phyloP scores from a whole-genome alignment of 2,888 invertebrate genomes.

The Neria commutata region DNA sequence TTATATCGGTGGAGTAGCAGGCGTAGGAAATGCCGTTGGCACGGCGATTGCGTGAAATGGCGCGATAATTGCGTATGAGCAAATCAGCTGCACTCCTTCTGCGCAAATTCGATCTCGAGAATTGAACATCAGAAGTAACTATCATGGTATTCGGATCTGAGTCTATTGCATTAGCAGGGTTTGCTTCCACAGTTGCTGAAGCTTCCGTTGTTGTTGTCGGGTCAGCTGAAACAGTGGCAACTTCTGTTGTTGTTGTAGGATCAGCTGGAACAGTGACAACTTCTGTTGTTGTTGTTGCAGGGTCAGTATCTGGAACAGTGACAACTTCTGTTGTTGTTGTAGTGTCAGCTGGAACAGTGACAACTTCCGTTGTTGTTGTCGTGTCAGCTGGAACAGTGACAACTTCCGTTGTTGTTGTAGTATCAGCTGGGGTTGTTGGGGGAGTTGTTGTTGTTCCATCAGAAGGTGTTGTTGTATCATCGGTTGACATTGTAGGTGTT shows the following conservation, averaged over 20 bases:
- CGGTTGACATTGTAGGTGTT: neutral
- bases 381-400: neutral
- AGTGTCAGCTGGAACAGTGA: neutral
- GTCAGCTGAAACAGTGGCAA: neutral
- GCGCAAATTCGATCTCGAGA: too few species aligned
- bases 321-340: neutral
- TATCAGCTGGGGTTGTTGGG: neutral
- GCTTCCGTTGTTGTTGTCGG: neutral
- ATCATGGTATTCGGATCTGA: too few species aligned
- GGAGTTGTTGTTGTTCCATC: neutral
- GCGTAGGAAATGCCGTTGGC: conserved; percentile 21
- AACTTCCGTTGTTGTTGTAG: conserved; percentile 8
- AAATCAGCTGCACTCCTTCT: conserved; percentile 28
- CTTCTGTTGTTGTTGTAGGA: neutral
- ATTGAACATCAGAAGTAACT: too few species aligned
- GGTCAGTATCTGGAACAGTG: neutral
- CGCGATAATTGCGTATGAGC: conserved; percentile 42
- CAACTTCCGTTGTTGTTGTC: neutral
- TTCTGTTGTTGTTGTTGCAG: neutral
- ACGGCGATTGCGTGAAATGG: conserved; percentile 26
- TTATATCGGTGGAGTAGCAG: conserved; percentile 41
- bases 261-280: neutral
- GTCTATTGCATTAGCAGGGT: too few species aligned
- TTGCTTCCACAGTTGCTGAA: neutral
- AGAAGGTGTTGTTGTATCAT: neutral